phyloP scores from a whole-genome alignment of 30 jellyfish, hydroid and myxozoan species.

The Hydractinia echinata region DNA sequence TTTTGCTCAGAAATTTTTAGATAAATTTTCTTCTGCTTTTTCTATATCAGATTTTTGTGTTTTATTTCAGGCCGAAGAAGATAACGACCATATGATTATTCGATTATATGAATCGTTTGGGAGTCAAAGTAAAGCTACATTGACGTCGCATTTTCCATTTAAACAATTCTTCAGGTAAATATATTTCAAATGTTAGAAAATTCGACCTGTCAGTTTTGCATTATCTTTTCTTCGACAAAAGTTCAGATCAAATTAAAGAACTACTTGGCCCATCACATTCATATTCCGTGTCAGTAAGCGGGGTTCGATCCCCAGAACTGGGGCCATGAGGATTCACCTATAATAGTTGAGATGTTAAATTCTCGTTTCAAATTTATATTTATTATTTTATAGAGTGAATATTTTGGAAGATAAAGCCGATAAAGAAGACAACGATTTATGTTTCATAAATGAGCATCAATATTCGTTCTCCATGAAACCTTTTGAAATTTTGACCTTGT shows the following conservation, averaged over 20 bases:
- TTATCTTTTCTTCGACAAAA: neutral
- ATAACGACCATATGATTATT: neutral
- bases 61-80: slow-evolving; percentile 12
- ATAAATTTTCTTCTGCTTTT: neutral
- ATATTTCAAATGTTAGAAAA: neutral
- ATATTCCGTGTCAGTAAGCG: neutral
- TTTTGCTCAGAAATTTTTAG: neutral
- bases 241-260: neutral
- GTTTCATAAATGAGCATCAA: neutral
- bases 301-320: too few relatives aligned
- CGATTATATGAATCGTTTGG: slow-evolving; percentile 31
- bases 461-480: slow-evolving; percentile 3
- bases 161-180: slow-evolving; percentile 13
- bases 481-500: neutral
- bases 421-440: neutral
- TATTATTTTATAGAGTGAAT: neutral
- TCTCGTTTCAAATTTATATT: neutral
- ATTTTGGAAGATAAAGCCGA: slow-evolving; percentile 9
- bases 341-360: too few relatives aligned
- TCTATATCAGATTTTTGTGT: neutral
- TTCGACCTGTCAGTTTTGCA: too few relatives aligned
- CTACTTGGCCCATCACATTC: neutral
- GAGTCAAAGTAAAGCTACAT: neutral
- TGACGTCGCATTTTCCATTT: neutral
- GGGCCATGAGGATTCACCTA: too few relatives aligned